Conservation (phyloP, 2,888 invertebrate genomes). For the Spisula subtruncata region DNA sequence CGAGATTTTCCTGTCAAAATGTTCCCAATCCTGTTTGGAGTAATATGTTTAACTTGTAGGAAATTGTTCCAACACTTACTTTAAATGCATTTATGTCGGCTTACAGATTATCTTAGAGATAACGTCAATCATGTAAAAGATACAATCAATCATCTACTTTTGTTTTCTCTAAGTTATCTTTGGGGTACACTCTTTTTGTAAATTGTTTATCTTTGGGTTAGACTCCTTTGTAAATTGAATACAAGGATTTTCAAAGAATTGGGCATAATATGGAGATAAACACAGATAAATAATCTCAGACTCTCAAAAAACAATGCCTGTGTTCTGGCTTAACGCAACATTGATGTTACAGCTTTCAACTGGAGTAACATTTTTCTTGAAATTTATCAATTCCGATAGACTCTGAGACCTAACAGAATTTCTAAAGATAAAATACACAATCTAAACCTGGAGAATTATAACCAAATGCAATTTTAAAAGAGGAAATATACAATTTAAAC, state of each 20-base stretch:
- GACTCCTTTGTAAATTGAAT: too few species aligned
- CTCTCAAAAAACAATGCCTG: not conserved
- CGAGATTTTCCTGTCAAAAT: conserved; percentile 38
- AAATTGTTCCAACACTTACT: conserved; percentile 38
- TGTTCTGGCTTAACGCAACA: too few species aligned
- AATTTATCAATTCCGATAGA: too few species aligned
- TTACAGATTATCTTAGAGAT: conserved; percentile 25
- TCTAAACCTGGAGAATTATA: too few species aligned
- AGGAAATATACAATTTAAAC: too few species aligned
- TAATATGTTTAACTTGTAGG: conserved; percentile 27
- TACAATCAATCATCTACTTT: conserved; percentile 45
- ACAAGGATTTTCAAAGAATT: too few species aligned
- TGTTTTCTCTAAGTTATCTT: conserved; percentile 39
- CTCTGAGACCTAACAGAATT: too few species aligned
- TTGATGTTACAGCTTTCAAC: too few species aligned
- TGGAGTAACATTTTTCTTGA: too few species aligned
- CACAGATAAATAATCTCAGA: not conserved
- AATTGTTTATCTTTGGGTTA: not conserved
- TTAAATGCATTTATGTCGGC: conserved; percentile 49
- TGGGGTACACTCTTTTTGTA: not conserved
- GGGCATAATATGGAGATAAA: too few species aligned
- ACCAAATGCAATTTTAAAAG: too few species aligned
- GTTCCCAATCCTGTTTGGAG: conserved; percentile 21
- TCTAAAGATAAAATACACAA: too few species aligned
- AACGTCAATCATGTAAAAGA: conserved; percentile 33